Percentiles rank a stretch among this genome's conserved stretches.
Conservation (phyloP, 2,888 invertebrate species). For the Melolontha melolontha region DNA sequence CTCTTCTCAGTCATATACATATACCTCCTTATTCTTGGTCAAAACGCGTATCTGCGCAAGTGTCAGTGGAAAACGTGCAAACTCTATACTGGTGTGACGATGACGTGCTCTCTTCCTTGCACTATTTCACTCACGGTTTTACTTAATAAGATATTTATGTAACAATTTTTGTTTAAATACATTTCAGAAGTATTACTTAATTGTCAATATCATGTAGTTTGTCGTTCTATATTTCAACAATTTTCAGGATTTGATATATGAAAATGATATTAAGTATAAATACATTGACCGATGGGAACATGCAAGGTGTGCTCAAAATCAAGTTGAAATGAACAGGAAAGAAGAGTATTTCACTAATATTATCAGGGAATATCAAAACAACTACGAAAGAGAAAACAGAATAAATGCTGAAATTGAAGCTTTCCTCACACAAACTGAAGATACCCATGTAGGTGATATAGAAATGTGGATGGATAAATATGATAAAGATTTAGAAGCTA, state of each 20-base stretch:
- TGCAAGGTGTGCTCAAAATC: conserved; percentile 62
- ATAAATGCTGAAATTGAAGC: conserved; percentile 50
- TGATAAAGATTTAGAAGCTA: conserved; percentile 57
- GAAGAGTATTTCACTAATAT: conserved; percentile 55
- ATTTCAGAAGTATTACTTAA: no score
- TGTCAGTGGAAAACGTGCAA: no score
- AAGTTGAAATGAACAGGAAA: conserved; percentile 53
- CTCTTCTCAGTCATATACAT: no score
- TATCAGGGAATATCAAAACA: conserved; percentile 55
- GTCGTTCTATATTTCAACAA: no score
- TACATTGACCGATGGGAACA: conserved; percentile 61
- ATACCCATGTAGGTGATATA: conserved; percentile 57
- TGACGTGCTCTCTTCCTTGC: no score
- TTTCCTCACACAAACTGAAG: conserved; percentile 56
- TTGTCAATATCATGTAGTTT: no score
- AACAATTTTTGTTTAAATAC: no score
- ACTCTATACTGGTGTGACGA: no score
- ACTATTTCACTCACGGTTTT: no score
- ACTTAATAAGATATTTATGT: no score
- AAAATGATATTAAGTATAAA: conserved; percentile 55
- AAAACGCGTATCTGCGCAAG: no score
- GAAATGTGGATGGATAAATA: conserved; percentile 53
- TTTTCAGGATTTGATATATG: conserved; percentile 56
- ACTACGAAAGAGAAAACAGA: conserved; percentile 59
- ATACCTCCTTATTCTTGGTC: no score